Evolutionary conservation across 1,140 invertebrate species (phyloP).

Genomic region (Rhizoglyphus robini): DNA sequence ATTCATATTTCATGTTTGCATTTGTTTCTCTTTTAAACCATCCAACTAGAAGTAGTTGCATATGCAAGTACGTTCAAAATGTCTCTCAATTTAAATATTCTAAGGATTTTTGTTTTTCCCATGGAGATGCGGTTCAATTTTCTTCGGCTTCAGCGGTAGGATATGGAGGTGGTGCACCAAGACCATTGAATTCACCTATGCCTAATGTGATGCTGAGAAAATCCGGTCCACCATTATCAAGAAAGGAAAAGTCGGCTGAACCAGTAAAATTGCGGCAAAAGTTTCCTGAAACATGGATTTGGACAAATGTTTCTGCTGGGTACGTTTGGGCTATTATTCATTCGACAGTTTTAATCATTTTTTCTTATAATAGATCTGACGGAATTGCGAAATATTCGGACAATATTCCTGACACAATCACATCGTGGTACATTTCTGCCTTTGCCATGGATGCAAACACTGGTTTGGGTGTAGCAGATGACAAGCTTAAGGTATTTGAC

Average conservation of each 20-base stretch:
- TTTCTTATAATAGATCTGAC: conserved; percentile 36
- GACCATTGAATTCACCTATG: too few relatives aligned
- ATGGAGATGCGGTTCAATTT: too few relatives aligned
- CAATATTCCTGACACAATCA: conserved; percentile 70
- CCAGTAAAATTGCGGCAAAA: conserved; percentile 28
- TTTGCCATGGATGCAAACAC: conserved; percentile 71
- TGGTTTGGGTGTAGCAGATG: conserved; percentile 63
- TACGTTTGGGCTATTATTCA: conserved; percentile 32
- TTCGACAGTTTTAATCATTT: conserved; percentile 29
- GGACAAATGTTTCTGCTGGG: conserved; percentile 29
- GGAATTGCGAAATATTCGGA: conserved; percentile 41
- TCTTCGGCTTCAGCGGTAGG: background rate
- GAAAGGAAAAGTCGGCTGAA: too few relatives aligned
- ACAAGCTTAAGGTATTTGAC: background rate
- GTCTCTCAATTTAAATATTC: too few relatives aligned
- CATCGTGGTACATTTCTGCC: conserved; percentile 78
- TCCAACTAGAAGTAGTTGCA: too few relatives aligned
- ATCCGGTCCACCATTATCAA: too few relatives aligned
- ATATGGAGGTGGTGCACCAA: too few relatives aligned
- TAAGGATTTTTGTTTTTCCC: too few relatives aligned
- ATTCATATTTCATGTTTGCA: background rate
- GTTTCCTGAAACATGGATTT: conserved; percentile 39
- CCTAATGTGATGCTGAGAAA: too few relatives aligned
- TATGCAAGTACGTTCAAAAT: too few relatives aligned
- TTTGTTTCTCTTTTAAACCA: too few relatives aligned